Percentiles rank a stretch among this genome's conserved stretches.
phyloP scores from a whole-genome alignment of 2,888 invertebrate genomes.

The Aphelenchoides bicaudatus region DNA sequence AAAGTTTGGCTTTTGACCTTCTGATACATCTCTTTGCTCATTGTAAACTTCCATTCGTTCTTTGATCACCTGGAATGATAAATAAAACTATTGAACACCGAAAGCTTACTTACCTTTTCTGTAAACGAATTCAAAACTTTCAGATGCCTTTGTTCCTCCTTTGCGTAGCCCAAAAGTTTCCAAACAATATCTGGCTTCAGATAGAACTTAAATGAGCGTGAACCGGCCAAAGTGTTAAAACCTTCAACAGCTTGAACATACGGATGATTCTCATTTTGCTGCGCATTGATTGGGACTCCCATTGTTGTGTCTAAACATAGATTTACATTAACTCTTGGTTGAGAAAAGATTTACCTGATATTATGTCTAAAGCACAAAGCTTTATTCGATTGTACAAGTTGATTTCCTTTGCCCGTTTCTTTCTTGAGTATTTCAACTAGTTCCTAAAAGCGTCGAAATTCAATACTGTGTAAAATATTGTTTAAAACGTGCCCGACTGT shows the following conservation, averaged over 20 bases:
- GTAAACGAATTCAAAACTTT: slow-evolving; percentile 16
- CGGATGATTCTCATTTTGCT: slow-evolving; percentile 16
- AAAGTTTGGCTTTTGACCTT: slow-evolving; percentile 58
- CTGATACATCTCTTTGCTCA: slow-evolving; percentile 9
- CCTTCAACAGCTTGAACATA: slow-evolving; percentile 32
- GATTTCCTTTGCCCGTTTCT: too few species aligned
- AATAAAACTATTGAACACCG: neutral
- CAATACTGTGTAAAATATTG: neutral
- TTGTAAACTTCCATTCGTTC: slow-evolving; percentile 19
- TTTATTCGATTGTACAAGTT: slow-evolving; percentile 63
- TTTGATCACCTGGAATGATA: slow-evolving; percentile 22
- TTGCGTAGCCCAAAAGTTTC: slow-evolving; percentile 16
- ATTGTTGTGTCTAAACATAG: slow-evolving; percentile 62
- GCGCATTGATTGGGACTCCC: slow-evolving; percentile 32
- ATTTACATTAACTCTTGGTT: too few species aligned
- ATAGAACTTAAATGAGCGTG: too few species aligned
- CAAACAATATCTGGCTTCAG: slow-evolving; percentile 12
- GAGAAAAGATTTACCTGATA: slow-evolving; percentile 55
- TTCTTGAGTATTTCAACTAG: too few species aligned
- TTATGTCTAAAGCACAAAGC: slow-evolving; percentile 63
- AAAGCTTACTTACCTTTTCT: slow-evolving; percentile 55
- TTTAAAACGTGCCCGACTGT: slow-evolving; percentile 1
- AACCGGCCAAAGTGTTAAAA: slow-evolving; percentile 23
- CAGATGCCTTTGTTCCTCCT: slow-evolving; percentile 13
- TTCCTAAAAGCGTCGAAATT: too few species aligned